These are phyloP conservation scores for Ariopsis seemanni DNA, from an alignment of 2,113 vertebrate species.

Conservation along the genomic window DNA sequence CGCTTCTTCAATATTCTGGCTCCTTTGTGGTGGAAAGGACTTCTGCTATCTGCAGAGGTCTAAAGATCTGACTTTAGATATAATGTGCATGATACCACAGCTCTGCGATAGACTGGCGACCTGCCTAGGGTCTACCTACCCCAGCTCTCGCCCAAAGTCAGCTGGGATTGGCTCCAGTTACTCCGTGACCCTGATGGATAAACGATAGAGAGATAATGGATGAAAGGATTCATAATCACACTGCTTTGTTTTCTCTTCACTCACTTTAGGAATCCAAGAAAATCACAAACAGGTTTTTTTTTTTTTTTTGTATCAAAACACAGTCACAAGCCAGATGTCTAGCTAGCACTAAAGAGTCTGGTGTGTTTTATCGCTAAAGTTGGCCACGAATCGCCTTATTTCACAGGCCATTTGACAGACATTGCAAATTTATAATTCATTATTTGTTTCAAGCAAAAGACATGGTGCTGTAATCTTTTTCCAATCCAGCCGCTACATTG, in stretches of 20 bases:
- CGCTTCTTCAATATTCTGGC: not conserved
- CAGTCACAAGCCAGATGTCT: not conserved
- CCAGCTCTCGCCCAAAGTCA: no score
- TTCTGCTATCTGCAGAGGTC: not conserved
- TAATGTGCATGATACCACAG: no score
- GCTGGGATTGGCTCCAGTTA: no score
- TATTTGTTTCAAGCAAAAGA: not conserved
- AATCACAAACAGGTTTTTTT: not conserved
- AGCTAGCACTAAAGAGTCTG: not conserved
- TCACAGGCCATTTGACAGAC: not conserved
- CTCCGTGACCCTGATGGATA: no score
- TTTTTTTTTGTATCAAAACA: not conserved
- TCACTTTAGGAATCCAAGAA: not conserved
- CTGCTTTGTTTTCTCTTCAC: not conserved
- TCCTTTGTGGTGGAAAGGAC: not conserved
- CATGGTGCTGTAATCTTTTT: not conserved
- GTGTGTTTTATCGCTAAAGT: not conserved
- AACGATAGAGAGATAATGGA: no score
- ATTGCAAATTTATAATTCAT: not conserved
- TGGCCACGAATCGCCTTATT: not conserved
- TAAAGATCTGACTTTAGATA: not conserved
- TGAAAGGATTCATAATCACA: not conserved
- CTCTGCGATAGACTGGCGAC: no score
- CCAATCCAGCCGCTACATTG: not conserved
- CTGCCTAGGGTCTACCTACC: no score